Conservation (phyloP, 2,888 invertebrate species). For the Drosophila prolongata region DNA sequence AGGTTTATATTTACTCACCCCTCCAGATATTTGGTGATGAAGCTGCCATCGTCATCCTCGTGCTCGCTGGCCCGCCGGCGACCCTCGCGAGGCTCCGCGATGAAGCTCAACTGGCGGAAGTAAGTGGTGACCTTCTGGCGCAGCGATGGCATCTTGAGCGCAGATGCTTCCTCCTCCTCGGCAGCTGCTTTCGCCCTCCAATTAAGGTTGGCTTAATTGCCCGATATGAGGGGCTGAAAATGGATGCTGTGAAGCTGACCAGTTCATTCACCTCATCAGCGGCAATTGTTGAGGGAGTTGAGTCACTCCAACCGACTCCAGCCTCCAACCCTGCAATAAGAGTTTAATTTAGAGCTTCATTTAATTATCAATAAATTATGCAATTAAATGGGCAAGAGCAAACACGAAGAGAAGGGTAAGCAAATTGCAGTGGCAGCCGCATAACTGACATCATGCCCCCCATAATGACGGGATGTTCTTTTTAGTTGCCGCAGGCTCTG, state of each 20-base stretch:
- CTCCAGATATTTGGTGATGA: conserved; percentile 89
- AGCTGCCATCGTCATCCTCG: conserved; percentile 87
- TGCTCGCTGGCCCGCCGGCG: conserved; percentile 77
- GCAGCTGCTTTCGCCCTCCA: conserved; percentile 10
- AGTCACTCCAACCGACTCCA: conserved; percentile 31
- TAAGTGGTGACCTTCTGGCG: conserved; percentile 89
- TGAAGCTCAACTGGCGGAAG: conserved; percentile 89
- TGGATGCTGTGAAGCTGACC: conserved; percentile 22
- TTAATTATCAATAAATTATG: conserved; percentile 79
- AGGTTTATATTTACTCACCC: conserved; percentile 86
- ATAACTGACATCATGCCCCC: conserved; percentile 20
- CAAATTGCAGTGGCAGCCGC: conserved; percentile 31
- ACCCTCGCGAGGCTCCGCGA: conserved; percentile 86
- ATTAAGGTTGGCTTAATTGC: conserved; percentile 44
- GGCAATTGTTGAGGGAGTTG: conserved; percentile 61
- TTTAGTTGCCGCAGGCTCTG: conserved; percentile 42
- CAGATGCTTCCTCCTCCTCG: conserved; percentile 17
- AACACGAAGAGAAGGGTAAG: conserved; percentile 22
- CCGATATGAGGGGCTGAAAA: conserved; percentile 20
- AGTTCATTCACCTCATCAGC: conserved; percentile 60
- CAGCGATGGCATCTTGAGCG: conserved; percentile 88
- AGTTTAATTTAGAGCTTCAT: conserved; percentile 45
- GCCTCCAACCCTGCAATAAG: conserved; percentile 30
- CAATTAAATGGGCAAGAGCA: conserved; percentile 56
- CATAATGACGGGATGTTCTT: conserved; percentile 61